Evolutionary conservation across 2,797 vertebrate genomes (phyloP).

Genomic region (Gorsachius magnificus): DNA sequence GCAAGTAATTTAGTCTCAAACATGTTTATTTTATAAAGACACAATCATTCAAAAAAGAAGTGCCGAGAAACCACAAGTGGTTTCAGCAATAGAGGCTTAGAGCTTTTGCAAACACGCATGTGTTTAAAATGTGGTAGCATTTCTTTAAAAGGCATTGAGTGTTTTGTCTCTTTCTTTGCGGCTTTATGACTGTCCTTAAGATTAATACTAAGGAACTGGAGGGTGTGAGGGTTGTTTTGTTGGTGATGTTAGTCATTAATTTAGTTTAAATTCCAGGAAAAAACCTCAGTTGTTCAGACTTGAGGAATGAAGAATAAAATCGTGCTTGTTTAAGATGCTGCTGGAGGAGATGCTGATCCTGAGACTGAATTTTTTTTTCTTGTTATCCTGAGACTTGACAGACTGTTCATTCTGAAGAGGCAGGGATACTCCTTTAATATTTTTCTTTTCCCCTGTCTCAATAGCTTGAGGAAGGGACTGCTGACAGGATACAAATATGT

Average conservation of each 20-base stretch:
- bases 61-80: conserved; percentile 65
- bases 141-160: conserved; percentile 31
- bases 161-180: not conserved
- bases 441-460: not conserved
- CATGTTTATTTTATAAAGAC: conserved; percentile 67
- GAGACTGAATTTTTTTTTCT: not conserved
- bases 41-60: conserved; percentile 54
- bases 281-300: not conserved
- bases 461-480: not conserved
- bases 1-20: conserved; percentile 32
- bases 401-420: not conserved
- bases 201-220: not conserved
- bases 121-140: conserved; percentile 44
- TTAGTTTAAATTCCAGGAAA: not conserved
- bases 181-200: not conserved
- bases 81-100: conserved; percentile 41
- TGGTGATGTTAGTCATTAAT: not conserved
- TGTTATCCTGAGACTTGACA: not conserved
- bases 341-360: not conserved
- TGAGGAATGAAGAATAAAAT: not conserved
- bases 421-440: not conserved
- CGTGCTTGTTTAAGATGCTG: not conserved
- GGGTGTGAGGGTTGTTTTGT: not conserved
- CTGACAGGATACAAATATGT: not conserved
- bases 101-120: not conserved